Base-by-base conservation (phyloP, 2,113 vertebrate genomes). In the Ictidomys tridecemlineatus region DNA sequence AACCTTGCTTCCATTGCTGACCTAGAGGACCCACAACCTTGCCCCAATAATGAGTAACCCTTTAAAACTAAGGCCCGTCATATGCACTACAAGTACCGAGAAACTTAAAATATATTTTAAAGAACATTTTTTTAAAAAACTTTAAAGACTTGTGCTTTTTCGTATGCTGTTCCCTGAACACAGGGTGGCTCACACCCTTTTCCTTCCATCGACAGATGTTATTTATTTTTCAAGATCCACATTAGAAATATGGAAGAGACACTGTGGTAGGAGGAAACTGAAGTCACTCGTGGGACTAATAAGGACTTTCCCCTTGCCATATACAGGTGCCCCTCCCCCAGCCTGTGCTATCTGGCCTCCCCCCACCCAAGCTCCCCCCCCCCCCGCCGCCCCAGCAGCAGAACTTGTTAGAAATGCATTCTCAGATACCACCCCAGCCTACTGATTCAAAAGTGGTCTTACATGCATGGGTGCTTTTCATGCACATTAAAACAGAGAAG, bases 171-270 rank as follows among this genome's bases (percentile, higher is more conserved):
- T 61, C 34, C 18, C 42, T 65, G 45, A 56, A 18, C 12, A 34
- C 48, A 32, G 63, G 56, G 67, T 39, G 17, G 65, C 34, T 85
- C 24, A 24, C 2, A 73, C 42, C 9, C 1, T 42, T 18, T 85
- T 53, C 39, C 42, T 63, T 77, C 24, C 65, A 5, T 2, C 10
- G 39, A 56, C 12, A 82, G 79, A 48, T 24, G 87, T 24, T 45
- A 70, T 85, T 91, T 79, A 85, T 77, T 87, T 69, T 76, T 93
- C 26, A 85, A 73, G 90, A 24, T 72, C 51, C 34, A 79, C 16
- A 17, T 72, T 51, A 53, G 91, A 42, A 58, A 11, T 82, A 51
- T 85, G 63, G 45, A 76, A 9, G 37, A 22, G 39, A 37, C 80
- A 7, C 65, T 58, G 26, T 39, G 69, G n/a, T 11, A 45, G 20